Conservation (phyloP, 2,888 invertebrate genomes). For the Alsophila aescularia region DNA sequence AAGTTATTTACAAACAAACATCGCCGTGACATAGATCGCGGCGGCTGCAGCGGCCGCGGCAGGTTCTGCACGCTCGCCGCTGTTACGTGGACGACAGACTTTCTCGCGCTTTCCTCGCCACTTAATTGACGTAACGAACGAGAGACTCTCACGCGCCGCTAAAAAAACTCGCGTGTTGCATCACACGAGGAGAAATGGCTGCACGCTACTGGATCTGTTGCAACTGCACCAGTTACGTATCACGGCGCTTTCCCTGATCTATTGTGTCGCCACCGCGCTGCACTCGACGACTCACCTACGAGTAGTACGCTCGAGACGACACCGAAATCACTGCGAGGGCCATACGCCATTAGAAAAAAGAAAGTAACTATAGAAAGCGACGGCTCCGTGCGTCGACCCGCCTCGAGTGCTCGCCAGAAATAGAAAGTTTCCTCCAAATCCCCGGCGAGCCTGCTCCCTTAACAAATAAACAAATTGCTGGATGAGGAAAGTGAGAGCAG, state of each 20-base stretch:
- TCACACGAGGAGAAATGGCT: slow-evolving; percentile 81
- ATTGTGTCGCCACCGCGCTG: slow-evolving; percentile 63
- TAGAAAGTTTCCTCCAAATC: slow-evolving; percentile 80
- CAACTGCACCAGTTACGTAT: slow-evolving; percentile 75
- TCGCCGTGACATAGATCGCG: slow-evolving; percentile 73
- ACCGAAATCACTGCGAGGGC: slow-evolving; percentile 57
- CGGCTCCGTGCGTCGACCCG: slow-evolving; percentile 76
- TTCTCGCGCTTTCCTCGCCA: slow-evolving; percentile 81
- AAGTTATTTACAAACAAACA: slow-evolving; percentile 77
- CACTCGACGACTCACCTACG: slow-evolving; percentile 36
- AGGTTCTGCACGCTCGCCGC: slow-evolving; percentile 53
- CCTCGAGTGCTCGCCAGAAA: slow-evolving; percentile 76
- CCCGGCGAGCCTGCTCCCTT: slow-evolving; percentile 67
- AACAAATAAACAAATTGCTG: slow-evolving; percentile 78
- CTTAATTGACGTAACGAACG: slow-evolving; percentile 82
- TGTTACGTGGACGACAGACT: slow-evolving; percentile 74
- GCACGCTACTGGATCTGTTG: slow-evolving; percentile 75
- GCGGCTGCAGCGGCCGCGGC: slow-evolving; percentile 47
- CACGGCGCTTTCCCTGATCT: slow-evolving; percentile 69
- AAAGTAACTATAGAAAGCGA: slow-evolving; percentile 83
- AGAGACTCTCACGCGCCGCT: slow-evolving; percentile 75
- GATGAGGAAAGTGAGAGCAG: slow-evolving; percentile 80
- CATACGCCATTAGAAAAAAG: slow-evolving; percentile 72
- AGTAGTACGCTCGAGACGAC: slow-evolving; percentile 54
- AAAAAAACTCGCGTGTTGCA: slow-evolving; percentile 79